Evolutionary conservation across 2,797 vertebrate species (phyloP).

Genomic region (Mormyrus proboscirostris): DNA sequence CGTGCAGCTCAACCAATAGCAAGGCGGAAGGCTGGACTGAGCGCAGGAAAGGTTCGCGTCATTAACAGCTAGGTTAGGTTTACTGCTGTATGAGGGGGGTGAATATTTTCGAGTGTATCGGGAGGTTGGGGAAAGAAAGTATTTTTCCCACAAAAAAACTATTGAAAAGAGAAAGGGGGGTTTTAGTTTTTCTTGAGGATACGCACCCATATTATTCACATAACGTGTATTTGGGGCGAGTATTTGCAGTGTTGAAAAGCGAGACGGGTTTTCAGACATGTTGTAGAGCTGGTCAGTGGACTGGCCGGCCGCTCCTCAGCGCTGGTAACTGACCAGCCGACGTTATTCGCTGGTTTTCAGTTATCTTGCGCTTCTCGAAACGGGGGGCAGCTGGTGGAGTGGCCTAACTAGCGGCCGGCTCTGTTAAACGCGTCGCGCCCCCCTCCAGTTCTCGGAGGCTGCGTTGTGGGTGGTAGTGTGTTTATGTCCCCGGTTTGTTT

Average conservation of each 20-base stretch:
- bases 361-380: not conserved
- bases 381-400: not conserved
- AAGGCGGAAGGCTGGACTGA: conserved; percentile 34
- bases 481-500: conserved; percentile 49
- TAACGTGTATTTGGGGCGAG: conserved; percentile 41
- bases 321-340: not conserved
- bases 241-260: conserved; percentile 33
- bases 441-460: not conserved
- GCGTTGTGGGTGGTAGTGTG: conserved; percentile 27
- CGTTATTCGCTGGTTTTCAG: conserved; percentile 1
- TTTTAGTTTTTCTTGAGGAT: conserved; percentile 28
- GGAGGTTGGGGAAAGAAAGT: conserved; percentile 40
- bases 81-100: conserved; percentile 34
- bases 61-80: conserved; percentile 40
- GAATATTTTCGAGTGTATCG: conserved; percentile 41
- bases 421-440: not conserved
- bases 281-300: conserved; percentile 62
- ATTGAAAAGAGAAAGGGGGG: conserved; percentile 18
- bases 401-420: not conserved
- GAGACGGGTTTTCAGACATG: conserved; percentile 41
- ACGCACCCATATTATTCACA: conserved; percentile 32
- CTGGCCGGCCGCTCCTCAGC: conserved; percentile 56
- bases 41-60: conserved; percentile 34
- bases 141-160: conserved; percentile 32
- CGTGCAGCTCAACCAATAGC: conserved; percentile 39